Evolutionary conservation across 2,113 vertebrate genomes (phyloP).

Genomic region (Apus apus): DNA sequence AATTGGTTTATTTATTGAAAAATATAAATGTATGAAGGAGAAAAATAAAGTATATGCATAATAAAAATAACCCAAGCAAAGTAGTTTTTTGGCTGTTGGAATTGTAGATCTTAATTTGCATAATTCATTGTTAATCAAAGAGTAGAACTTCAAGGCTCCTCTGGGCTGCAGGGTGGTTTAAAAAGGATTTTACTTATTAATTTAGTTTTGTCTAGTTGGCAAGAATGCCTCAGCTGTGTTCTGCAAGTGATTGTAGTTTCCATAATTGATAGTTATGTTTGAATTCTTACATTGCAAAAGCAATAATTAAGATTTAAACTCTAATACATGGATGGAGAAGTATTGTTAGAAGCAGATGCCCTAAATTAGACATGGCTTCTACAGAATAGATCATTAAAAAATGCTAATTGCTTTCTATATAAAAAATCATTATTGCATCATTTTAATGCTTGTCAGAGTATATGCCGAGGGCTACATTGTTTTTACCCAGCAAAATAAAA

Average conservation of each 20-base stretch:
- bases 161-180: not conserved
- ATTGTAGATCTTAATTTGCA: conserved; percentile 7
- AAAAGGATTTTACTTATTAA: not conserved
- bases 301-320: conserved; percentile 56
- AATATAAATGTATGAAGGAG: not conserved
- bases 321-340: conserved; percentile 15
- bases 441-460: conserved; percentile 37
- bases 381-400: conserved; percentile 53
- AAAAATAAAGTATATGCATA: not conserved
- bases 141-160: not conserved
- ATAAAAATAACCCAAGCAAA: not conserved
- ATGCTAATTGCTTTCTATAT: conserved; percentile 63
- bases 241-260: conserved; percentile 9
- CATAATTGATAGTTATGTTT: conserved; percentile 48
- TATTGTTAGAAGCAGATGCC: conserved; percentile 57
- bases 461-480: not conserved
- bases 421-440: conserved; percentile 49
- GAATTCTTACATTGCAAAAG: conserved; percentile 50
- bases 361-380: conserved; percentile 61
- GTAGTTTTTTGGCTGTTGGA: conserved; percentile 4
- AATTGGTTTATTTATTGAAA: not conserved
- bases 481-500: conserved; percentile 21
- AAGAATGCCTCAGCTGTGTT: conserved; percentile 7
- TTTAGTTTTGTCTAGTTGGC: conserved; percentile 32
- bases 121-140: conserved; percentile 26